Percentiles rank a stretch among this genome's conserved stretches.
Evolutionary conservation across 2,797 vertebrate genomes (phyloP).

Genomic region (Cirrhinus molitorella): DNA sequence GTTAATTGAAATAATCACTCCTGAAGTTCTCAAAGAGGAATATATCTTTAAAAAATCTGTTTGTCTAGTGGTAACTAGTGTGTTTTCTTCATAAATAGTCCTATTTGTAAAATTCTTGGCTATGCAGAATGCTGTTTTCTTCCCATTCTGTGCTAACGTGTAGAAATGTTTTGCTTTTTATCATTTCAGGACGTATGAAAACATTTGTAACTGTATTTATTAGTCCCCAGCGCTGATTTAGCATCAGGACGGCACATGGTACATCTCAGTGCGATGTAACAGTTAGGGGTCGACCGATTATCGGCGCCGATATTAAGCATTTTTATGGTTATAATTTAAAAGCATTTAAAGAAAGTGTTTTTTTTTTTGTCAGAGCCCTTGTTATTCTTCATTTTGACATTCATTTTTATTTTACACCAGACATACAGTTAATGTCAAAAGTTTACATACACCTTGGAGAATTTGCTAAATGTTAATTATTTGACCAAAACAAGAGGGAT

Average conservation of each 20-base stretch:
- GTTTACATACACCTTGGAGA: too few relatives aligned
- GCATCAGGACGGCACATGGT: conserved; percentile 50
- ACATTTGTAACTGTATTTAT: not conserved
- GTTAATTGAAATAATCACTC: not conserved
- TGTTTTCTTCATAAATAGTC: not conserved
- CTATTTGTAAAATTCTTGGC: not conserved
- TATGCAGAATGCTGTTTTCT: conserved; percentile 21
- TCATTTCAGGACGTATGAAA: not conserved
- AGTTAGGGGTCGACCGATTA: too few relatives aligned
- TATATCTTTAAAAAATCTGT: not conserved
- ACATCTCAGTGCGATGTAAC: conserved; percentile 42
- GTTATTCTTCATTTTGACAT: too few relatives aligned
- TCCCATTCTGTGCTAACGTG: conserved; percentile 8
- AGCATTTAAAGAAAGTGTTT: too few relatives aligned
- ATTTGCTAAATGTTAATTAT: too few relatives aligned
- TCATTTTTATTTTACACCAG: too few relatives aligned
- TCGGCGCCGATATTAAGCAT: too few relatives aligned
- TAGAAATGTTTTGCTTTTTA: conserved; percentile 18
- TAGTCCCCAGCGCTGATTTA: not conserved
- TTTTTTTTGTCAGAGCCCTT: too few relatives aligned
- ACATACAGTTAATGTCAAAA: too few relatives aligned
- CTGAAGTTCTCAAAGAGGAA: conserved; percentile 10
- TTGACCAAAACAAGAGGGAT: too few relatives aligned
- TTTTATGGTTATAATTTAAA: too few relatives aligned
- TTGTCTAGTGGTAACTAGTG: not conserved